Evolutionary conservation across 1,140 invertebrate genomes (phyloP).

Genomic region (Phymastichus coffea): DNA sequence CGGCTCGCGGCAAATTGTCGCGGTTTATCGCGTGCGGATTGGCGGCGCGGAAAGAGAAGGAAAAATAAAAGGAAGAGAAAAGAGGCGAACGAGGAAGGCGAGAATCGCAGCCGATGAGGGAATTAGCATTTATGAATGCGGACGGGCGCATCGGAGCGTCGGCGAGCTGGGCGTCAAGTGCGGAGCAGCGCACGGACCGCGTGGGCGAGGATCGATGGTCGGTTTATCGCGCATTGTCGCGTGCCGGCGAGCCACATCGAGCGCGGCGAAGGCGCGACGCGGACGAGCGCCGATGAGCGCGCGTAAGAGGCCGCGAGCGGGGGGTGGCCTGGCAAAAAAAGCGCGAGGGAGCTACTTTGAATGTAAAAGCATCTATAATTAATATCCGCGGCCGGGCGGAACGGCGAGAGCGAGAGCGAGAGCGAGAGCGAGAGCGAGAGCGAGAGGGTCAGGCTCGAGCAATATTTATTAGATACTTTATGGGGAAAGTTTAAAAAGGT

Average conservation of each 20-base stretch:
- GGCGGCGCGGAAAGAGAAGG: too few species aligned
- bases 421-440: too few species aligned
- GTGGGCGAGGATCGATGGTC: constrained; percentile 22
- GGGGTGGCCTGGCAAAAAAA: not conserved
- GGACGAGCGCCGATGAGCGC: too few species aligned
- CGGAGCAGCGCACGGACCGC: not conserved
- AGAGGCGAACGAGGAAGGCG: not conserved
- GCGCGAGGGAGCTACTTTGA: constrained; percentile 42
- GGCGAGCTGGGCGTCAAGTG: constrained; percentile 9
- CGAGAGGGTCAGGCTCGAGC: too few species aligned
- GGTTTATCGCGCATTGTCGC: constrained; percentile 38
- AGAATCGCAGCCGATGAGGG: not conserved
- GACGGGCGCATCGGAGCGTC: constrained; percentile 15
- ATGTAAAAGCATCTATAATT: constrained; percentile 53
- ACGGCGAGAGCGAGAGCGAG: constrained; percentile 37
- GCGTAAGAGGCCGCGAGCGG: too few species aligned
- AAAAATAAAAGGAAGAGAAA: too few species aligned
- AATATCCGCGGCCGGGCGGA: constrained; percentile 43
- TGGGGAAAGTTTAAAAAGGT: constrained; percentile 51
- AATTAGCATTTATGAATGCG: constrained; percentile 24
- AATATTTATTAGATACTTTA: constrained; percentile 54
- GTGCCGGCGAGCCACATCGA: too few species aligned
- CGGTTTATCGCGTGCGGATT: not conserved
- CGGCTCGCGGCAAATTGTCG: too few species aligned
- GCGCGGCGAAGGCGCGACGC: constrained; percentile 18